phyloP scores from a whole-genome alignment of 2,797 vertebrate species.

The Hydrophis major region DNA sequence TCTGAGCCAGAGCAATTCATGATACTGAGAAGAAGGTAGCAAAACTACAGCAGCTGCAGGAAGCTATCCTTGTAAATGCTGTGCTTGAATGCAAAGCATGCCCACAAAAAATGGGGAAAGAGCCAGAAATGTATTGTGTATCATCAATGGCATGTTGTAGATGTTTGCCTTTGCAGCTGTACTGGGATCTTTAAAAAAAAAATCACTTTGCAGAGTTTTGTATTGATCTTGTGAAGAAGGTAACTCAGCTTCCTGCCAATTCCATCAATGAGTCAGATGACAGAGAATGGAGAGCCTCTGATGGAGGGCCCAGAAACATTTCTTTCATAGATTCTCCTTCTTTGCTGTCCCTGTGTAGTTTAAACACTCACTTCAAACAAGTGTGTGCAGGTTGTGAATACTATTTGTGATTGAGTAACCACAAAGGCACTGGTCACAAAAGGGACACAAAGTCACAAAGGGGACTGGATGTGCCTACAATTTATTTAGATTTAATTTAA shows the following conservation, averaged over 20 bases:
- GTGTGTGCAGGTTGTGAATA: background rate
- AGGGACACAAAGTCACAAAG: background rate
- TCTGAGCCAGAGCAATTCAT: constrained; percentile 34
- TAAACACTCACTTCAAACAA: background rate
- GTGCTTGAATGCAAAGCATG: constrained; percentile 1
- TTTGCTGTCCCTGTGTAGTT: background rate
- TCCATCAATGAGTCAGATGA: background rate
- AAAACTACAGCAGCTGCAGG: constrained; percentile 30
- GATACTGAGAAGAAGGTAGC: constrained; percentile 10
- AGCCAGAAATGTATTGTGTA: background rate
- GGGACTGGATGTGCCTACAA: background rate
- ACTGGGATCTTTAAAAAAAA: background rate
- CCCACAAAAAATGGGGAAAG: background rate
- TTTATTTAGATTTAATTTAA: background rate
- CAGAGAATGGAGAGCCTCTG: background rate
- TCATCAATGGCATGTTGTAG: constrained; percentile 9
- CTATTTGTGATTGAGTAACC: background rate
- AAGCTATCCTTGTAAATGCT: constrained; percentile 15
- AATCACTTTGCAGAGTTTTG: background rate
- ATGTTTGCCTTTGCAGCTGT: constrained; percentile 24
- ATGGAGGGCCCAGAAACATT: background rate
- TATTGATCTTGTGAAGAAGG: background rate
- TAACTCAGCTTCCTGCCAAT: background rate
- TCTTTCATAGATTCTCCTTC: background rate
- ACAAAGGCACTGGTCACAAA: background rate